Evolutionary conservation across 2,113 vertebrate genomes (phyloP).

Genomic region (Siniperca knerii): DNA sequence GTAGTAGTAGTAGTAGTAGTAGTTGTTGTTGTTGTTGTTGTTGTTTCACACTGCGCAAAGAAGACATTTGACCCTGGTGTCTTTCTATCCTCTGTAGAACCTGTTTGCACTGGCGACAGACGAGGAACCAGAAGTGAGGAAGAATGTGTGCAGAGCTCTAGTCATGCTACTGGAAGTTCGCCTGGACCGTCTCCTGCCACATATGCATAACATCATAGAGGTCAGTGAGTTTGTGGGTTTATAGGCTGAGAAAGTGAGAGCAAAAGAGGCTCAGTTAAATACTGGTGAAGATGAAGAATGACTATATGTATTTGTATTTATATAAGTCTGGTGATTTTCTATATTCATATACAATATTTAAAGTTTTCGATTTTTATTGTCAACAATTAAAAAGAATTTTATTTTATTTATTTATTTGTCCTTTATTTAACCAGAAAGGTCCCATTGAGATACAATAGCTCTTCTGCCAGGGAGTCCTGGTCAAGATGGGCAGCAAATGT

Average conservation of each 20-base stretch:
- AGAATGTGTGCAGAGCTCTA: conserved; percentile 97
- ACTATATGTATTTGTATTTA: background rate
- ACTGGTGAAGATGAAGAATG: background rate
- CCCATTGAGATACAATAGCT: too few relatives aligned
- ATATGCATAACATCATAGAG: conserved; percentile 98
- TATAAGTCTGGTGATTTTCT: background rate
- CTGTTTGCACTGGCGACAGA: conserved; percentile 96
- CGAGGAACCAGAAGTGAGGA: conserved; percentile 96
- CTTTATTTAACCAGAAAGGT: too few relatives aligned
- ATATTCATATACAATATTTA: background rate
- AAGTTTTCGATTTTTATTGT: background rate
- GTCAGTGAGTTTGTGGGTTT: conserved; percentile 77
- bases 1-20: background rate
- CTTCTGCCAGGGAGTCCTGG: too few relatives aligned
- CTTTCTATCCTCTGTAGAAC: conserved; percentile 83
- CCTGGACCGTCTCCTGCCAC: conserved; percentile 96
- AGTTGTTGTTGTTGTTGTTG: background rate
- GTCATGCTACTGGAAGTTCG: conserved; percentile 98
- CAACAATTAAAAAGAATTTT: too few relatives aligned
- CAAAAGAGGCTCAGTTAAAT: background rate
- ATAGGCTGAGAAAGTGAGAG: background rate
- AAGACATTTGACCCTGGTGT: conserved; percentile 7
- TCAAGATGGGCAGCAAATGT: too few relatives aligned
- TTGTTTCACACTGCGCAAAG: background rate
- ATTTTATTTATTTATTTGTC: too few relatives aligned